Base-by-base conservation (phyloP, 2,888 invertebrate species). In the Hololepta plana region DNA sequence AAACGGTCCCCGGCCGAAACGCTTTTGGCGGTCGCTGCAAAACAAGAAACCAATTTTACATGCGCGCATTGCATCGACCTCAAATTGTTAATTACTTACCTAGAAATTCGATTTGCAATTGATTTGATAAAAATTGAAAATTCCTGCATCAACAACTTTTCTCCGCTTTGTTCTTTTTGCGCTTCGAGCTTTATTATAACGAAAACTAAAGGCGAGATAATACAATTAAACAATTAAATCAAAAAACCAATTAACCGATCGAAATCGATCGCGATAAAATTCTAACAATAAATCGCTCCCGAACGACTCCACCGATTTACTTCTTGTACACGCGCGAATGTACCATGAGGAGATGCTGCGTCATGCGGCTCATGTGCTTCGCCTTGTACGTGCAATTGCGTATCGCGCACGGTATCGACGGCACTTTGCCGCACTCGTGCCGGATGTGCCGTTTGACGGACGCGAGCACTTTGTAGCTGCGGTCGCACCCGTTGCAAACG, bases 401-500 rank as follows among this genome's bases (percentile, higher is more conserved):
- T 12, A 32, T 35, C 28, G 39, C 40, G 20, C 41, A 41, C 6
- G 32, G 28, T 26, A 41, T 38, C 6, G 32, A 28, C 5, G 40
- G 34, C 15, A 30, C 28, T 15, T 40, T 40, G 15, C 35, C 37
- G 26, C 42, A 42, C 31, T 37, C 36, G 26, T 36, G 40, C 22
- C 29, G 35, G 17, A 35, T 20, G 23, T 42, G 42, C 8, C 38
- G 28, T 17, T 28, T 29, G 13, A 40, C 28, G 31, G 76, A 76
- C 38, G 75, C 72, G 47, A 74, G 74, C 53, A 72, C 72, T 55
- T 73, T 73, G 63, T 84, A 85, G 39, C 71, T 67, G 57, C 81
- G 82, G 36, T 75, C 75, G 52, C 84, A 85, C 43, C 62, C 64
- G 43, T 63, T 64, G 57, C 76, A 76, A 20, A 24, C 32, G 17